Base-by-base conservation (phyloP, 2,888 invertebrate genomes). In the Bembecia ichneumoniformis region DNA sequence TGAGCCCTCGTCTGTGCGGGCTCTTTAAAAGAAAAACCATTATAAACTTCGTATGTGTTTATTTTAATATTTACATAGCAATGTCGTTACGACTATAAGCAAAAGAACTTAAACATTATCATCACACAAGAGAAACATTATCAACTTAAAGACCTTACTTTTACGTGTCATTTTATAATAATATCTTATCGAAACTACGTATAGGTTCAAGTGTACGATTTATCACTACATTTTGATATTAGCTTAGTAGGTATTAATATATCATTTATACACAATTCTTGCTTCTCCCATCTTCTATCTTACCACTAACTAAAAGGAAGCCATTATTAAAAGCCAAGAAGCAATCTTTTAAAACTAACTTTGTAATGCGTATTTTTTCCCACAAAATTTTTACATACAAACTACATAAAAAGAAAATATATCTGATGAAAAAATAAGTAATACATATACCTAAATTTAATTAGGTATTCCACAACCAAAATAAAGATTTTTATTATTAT, bases 341-440 rank as follows among this genome's bases (percentile, higher is more conserved):
- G 80, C 81, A 74, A 77, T 77, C 72, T 28, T 71, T 72, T 79
- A 80, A 77, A 71, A 79, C 81, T 84, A 84, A 75, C 71, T 74
- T 73, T 72, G 79, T 86, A 87, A 86, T 78, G 87, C 87, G 87
- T 82, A 87, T 87, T 76, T 77, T 28, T 28, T 28, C 28, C 28
- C 28, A 28, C 28, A 28, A 28, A 28, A 28, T 28, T 28, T 28
- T 80, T 77, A 82, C 71, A 67, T 81, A 83, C 73, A 78, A 72
- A 68, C 70, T 76, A 74, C 68, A 70, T 68, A 64, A 59, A 66
- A 64, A 63, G 56, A 66, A 59, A 52, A 47, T 52, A 44, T 44
- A 44, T 17, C 17, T 16, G 17, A 40, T 40, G 47, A 46, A 28
- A 28, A 28, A 28, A 28, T 28, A 28, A 28, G 28, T 28, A 28